A percentile compares a stretch with the other conserved stretches of the same genome.
Conservation (phyloP, 2,113 vertebrate genomes). For the Pampusana beccarii region DNA sequence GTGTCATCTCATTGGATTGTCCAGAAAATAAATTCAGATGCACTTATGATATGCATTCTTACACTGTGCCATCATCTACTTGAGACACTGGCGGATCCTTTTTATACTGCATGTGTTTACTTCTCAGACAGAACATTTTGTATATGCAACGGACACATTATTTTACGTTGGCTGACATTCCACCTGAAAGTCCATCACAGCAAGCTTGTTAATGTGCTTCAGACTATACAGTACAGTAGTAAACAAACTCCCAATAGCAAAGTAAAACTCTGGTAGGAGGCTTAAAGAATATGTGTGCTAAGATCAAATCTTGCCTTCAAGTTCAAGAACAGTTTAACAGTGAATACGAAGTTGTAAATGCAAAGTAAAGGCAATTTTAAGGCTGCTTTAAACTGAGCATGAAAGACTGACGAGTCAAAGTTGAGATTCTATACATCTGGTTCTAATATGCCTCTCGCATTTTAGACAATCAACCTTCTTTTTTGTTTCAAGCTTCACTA, state of each 20-base stretch:
- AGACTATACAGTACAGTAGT: slow-evolving; percentile 51
- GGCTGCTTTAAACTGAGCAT: slow-evolving; percentile 78
- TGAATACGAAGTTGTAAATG: slow-evolving; percentile 79
- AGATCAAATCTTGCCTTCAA: slow-evolving; percentile 73
- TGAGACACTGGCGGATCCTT: background rate
- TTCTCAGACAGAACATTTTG: slow-evolving; percentile 13
- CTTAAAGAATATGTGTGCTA: slow-evolving; percentile 50
- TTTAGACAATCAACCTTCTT: slow-evolving; percentile 72
- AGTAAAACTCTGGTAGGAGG: slow-evolving; percentile 67
- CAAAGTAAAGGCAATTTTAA: slow-evolving; percentile 77
- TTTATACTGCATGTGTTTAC: background rate
- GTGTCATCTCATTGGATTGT: background rate
- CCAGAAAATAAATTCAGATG: slow-evolving; percentile 11
- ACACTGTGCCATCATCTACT: slow-evolving; percentile 17
- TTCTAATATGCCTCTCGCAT: slow-evolving; percentile 72
- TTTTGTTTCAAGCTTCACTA: slow-evolving; percentile 63
- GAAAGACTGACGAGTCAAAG: slow-evolving; percentile 77
- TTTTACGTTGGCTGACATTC: slow-evolving; percentile 61
- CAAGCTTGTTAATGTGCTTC: slow-evolving; percentile 68
- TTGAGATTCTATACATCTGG: slow-evolving; percentile 77
- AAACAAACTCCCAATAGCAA: slow-evolving; percentile 70
- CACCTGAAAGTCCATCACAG: slow-evolving; percentile 68
- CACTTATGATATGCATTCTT: slow-evolving; percentile 42
- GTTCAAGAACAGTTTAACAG: slow-evolving; percentile 81
- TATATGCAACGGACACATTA: slow-evolving; percentile 2